Percentiles rank a stretch among this genome's conserved stretches.
phyloP scores from a whole-genome alignment of 2,797 vertebrate species.

The Dendrocincla fuliginosa region DNA sequence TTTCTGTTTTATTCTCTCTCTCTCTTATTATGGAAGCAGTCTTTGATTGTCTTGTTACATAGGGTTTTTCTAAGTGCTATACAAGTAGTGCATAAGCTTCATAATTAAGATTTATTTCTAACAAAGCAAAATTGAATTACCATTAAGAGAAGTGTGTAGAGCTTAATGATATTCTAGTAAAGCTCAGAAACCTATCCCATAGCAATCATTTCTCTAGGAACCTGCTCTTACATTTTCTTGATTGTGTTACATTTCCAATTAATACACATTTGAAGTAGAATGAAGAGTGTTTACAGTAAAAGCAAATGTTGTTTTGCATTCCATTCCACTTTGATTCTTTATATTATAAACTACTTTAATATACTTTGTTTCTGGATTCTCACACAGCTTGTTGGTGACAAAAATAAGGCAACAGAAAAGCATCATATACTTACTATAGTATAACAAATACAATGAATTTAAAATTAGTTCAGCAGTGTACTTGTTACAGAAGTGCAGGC shows the following conservation, averaged over 20 bases:
- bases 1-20: not conserved
- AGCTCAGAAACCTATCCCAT: not conserved
- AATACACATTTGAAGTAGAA: not conserved
- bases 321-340: not conserved
- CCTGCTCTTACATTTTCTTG: not conserved
- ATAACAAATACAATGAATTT: not conserved
- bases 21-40: not conserved
- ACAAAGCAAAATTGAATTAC: constrained; percentile 3
- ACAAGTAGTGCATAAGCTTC: not conserved
- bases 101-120: constrained; percentile 35
- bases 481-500: not conserved
- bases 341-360: not conserved
- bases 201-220: not conserved
- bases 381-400: not conserved
- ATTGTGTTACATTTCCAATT: not conserved
- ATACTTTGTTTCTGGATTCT: not conserved
- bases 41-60: not conserved
- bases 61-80: not conserved
- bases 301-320: not conserved
- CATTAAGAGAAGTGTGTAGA: not conserved
- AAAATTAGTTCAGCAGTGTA: not conserved
- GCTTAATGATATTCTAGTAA: not conserved
- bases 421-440: not conserved
- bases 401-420: not conserved
- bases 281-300: not conserved